Evolutionary conservation across 2,797 vertebrate species (phyloP).

Genomic region (Ctenosaura bakeri): DNA sequence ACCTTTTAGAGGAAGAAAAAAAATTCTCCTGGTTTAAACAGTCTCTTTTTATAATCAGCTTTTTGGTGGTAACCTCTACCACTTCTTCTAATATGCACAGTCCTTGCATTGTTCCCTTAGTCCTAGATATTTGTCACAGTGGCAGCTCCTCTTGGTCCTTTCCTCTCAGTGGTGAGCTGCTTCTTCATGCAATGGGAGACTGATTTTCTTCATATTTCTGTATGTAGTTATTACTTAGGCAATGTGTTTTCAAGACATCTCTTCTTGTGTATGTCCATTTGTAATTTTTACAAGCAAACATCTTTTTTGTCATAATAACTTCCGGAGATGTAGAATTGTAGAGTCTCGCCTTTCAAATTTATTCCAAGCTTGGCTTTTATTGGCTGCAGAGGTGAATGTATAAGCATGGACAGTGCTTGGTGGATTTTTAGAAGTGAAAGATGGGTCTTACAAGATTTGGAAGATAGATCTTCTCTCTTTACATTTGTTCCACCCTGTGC

Average conservation of each 20-base stretch:
- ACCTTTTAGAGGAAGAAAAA: not conserved
- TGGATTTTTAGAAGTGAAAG: not conserved
- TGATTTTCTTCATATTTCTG: too few species aligned
- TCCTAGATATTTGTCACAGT: too few species aligned
- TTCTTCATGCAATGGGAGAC: too few species aligned
- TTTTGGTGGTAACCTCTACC: too few species aligned
- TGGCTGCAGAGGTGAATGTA: not conserved
- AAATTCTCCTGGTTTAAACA: not conserved
- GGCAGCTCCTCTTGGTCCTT: too few species aligned
- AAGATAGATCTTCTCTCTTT: not conserved
- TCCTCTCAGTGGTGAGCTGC: too few species aligned
- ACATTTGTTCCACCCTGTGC: not conserved
- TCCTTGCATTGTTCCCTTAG: too few species aligned
- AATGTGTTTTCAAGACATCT: not conserved
- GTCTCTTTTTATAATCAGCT: not conserved
- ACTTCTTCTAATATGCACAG: too few species aligned
- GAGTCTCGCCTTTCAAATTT: not conserved
- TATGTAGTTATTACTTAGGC: too few species aligned
- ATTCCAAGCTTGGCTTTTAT: not conserved
- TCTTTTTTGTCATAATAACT: not conserved
- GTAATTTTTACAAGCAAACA: not conserved
- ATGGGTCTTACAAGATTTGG: too few species aligned
- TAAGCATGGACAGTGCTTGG: not conserved
- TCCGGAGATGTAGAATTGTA: not conserved
- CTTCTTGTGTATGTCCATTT: not conserved